phyloP scores from a whole-genome alignment of 2,888 invertebrate species.

The Lysandra bellargus region DNA sequence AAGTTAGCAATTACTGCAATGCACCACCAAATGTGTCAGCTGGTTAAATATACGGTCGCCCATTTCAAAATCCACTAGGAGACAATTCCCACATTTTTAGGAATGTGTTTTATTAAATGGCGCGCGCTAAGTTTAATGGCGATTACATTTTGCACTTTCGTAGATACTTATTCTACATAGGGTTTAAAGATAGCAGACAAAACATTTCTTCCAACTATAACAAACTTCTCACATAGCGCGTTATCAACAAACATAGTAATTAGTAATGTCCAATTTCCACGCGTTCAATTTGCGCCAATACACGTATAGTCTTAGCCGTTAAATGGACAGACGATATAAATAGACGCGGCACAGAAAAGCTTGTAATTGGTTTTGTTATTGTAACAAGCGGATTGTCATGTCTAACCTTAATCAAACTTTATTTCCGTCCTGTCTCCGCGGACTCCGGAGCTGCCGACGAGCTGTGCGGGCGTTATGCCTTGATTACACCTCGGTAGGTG shows the following conservation, averaged over 20 bases:
- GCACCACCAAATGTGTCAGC: slow-evolving; percentile 25
- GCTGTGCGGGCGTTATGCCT: slow-evolving; percentile 34
- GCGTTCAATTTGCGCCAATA: neutral
- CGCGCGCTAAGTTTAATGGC: slow-evolving; percentile 34
- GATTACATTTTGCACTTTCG: slow-evolving; percentile 27
- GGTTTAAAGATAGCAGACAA: neutral
- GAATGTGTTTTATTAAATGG: slow-evolving; percentile 22
- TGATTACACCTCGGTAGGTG: too few relatives aligned
- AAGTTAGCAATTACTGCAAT: slow-evolving; percentile 36
- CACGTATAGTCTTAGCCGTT: slow-evolving; percentile 3
- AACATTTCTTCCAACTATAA: neutral
- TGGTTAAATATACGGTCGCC: slow-evolving; percentile 17
- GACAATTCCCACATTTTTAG: slow-evolving; percentile 20
- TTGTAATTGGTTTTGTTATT: slow-evolving; percentile 46
- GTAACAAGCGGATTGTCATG: slow-evolving; percentile 46
- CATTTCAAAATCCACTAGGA: slow-evolving; percentile 17
- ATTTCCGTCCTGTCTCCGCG: slow-evolving; percentile 62
- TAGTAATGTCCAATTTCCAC: neutral
- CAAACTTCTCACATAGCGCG: neutral
- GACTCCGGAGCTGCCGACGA: slow-evolving; percentile 44
- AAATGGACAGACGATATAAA: slow-evolving; percentile 31
- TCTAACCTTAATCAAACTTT: slow-evolving; percentile 77
- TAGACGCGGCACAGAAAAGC: slow-evolving; percentile 38
- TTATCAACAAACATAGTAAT: neutral
- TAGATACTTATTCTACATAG: neutral